Evolutionary conservation across 23 tunicate species (phyloP).

Genomic region (Ciona savignyi): DNA sequence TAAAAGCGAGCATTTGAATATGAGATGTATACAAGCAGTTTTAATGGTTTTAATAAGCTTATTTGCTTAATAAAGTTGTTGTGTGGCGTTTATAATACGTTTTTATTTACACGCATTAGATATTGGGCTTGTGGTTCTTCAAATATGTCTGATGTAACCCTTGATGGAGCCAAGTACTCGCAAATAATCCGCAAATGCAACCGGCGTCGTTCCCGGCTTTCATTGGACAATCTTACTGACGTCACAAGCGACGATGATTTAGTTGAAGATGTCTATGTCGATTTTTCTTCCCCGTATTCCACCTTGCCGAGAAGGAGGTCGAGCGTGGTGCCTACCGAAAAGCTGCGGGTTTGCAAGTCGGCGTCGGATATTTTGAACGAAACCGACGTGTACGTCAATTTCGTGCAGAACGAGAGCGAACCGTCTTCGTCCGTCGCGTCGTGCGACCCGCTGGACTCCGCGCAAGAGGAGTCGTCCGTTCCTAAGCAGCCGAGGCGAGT

Average conservation of each 20-base stretch:
- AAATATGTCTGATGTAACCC: not conserved
- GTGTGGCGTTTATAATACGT: too few relatives aligned
- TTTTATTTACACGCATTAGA: not conserved
- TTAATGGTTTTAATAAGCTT: too few relatives aligned
- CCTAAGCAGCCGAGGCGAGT: not conserved
- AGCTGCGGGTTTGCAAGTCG: constrained; percentile 40
- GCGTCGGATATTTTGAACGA: constrained; percentile 1
- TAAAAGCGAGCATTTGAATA: too few relatives aligned
- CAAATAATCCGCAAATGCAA: not conserved
- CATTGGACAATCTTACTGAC: constrained; percentile 48
- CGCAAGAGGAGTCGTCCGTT: not conserved
- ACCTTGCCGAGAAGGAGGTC: constrained; percentile 42
- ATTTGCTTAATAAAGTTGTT: too few relatives aligned
- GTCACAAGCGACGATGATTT: not conserved
- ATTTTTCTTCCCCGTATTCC: constrained; percentile 9
- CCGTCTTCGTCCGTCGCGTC: not conserved
- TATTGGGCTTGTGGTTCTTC: not conserved
- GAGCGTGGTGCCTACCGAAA: constrained; percentile 11
- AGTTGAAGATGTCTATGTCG: constrained; percentile 28
- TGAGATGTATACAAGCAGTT: too few relatives aligned
- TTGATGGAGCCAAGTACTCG: not conserved
- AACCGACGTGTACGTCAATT: not conserved
- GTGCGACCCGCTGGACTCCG: not conserved
- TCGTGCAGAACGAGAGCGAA: not conserved
- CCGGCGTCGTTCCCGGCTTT: constrained; percentile 40